Evolutionary conservation across 2,888 invertebrate genomes (phyloP).

Genomic region (Rhimphoctona megacephalus): DNA sequence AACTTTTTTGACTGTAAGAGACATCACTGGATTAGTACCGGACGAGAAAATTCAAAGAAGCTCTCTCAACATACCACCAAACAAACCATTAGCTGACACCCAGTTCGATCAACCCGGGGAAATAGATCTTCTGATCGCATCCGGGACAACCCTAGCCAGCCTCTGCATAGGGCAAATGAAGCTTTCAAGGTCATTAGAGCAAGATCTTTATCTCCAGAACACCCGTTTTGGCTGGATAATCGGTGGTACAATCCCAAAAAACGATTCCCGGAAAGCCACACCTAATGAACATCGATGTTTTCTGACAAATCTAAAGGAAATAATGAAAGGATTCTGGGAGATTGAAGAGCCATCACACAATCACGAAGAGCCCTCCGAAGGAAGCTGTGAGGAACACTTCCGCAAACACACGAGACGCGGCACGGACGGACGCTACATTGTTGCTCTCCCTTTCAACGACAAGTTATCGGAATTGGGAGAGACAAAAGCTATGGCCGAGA

Average conservation of each 20-base stretch:
- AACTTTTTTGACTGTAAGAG: slow-evolving; percentile 32
- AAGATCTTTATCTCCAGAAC: slow-evolving; percentile 66
- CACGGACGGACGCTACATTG: slow-evolving; percentile 66
- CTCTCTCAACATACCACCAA: slow-evolving; percentile 53
- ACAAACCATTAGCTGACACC: slow-evolving; percentile 66
- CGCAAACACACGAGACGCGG: slow-evolving; percentile 42
- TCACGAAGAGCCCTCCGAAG: slow-evolving; percentile 32
- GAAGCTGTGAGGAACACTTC: slow-evolving; percentile 66
- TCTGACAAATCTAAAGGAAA: slow-evolving; percentile 30
- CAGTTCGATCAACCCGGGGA: slow-evolving; percentile 64
- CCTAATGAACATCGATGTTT: slow-evolving; percentile 12
- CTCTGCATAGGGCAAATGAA: slow-evolving; percentile 66
- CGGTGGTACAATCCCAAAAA: slow-evolving; percentile 31
- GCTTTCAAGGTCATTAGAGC: slow-evolving; percentile 29
- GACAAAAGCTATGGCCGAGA: slow-evolving; percentile 35
- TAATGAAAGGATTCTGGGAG: slow-evolving; percentile 67
- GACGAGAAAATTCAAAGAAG: slow-evolving; percentile 53
- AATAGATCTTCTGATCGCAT: slow-evolving; percentile 43
- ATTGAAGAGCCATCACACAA: slow-evolving; percentile 61
- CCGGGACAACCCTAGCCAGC: slow-evolving; percentile 40
- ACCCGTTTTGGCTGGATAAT: slow-evolving; percentile 67
- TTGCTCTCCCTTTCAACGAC: slow-evolving; percentile 56
- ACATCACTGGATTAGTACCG: slow-evolving; percentile 53
- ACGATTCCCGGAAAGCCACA: neutral
- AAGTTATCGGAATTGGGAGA: slow-evolving; percentile 28